These are phyloP conservation scores for Clinocottus analis DNA, from an alignment of 2,113 vertebrate genomes.

Conservation along the genomic window DNA sequence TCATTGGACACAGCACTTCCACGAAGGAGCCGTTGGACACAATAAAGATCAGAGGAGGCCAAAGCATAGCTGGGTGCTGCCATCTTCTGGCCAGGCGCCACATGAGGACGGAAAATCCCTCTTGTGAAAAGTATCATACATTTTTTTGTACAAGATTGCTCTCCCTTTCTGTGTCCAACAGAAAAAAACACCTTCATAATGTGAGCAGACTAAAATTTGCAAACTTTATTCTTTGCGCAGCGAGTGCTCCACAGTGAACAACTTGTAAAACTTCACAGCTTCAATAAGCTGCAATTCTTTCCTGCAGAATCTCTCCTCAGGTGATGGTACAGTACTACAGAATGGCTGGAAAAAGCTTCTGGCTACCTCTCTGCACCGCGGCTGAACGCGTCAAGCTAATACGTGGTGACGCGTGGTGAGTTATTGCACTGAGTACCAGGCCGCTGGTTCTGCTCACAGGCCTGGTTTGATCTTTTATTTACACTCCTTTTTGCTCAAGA, in stretches of 20 bases:
- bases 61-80: conserved; percentile 80
- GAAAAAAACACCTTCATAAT: conserved; percentile 32
- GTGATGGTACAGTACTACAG: conserved; percentile 61
- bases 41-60: conserved; percentile 45
- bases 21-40: conserved; percentile 34
- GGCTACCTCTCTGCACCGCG: conserved; percentile 60
- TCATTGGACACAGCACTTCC: conserved; percentile 58
- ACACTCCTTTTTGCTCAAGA: conserved; percentile 80
- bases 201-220: conserved; percentile 9
- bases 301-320: conserved; percentile 57
- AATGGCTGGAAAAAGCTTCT: conserved; percentile 57
- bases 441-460: conserved; percentile 76
- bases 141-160: too few relatives aligned
- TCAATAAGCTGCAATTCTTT: conserved; percentile 49
- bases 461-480: conserved; percentile 84
- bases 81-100: conserved; percentile 80
- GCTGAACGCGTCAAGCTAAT: conserved; percentile 74
- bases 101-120: conserved; percentile 9
- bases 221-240: conserved; percentile 34
- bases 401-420: conserved; percentile 70
- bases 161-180: conserved; percentile 27
- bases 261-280: conserved; percentile 49
- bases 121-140: background rate
- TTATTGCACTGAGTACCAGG: conserved; percentile 78
- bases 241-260: conserved; percentile 10